These are phyloP conservation scores for Thalassarche chlororhynchos DNA, from an alignment of 2,113 vertebrate species.

Conservation along the genomic window DNA sequence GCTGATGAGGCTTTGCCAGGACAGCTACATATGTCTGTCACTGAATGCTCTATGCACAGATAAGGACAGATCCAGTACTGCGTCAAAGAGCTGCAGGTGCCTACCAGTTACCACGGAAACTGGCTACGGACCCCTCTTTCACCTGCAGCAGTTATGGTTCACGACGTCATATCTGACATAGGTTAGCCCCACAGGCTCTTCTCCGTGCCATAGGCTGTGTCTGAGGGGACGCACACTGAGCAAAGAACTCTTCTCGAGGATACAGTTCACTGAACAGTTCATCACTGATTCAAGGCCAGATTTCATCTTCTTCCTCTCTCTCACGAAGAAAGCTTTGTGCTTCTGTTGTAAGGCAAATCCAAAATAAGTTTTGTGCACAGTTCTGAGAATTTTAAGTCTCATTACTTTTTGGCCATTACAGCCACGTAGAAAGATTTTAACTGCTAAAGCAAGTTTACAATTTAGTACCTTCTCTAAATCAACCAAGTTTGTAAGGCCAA, in stretches of 20 bases:
- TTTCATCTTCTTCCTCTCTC: not conserved
- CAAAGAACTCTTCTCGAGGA: not conserved
- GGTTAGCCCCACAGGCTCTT: not conserved
- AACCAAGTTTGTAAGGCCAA: not conserved
- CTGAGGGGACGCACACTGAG: not conserved
- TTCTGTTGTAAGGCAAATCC: not conserved
- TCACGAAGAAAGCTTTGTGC: not conserved
- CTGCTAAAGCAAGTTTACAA: not conserved
- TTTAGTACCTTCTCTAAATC: not conserved
- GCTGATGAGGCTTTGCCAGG: not conserved
- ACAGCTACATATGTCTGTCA: not conserved
- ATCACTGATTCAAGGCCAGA: not conserved
- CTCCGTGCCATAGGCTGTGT: not conserved
- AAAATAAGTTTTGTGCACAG: not conserved
- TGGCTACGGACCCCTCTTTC: not conserved
- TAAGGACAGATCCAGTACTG: not conserved
- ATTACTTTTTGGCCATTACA: not conserved
- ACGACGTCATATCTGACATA: not conserved
- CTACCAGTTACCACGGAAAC: not conserved
- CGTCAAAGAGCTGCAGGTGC: conserved; percentile 18
- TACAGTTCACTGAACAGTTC: not conserved
- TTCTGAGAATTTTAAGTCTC: not conserved
- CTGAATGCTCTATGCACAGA: not conserved
- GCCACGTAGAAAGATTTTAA: not conserved
- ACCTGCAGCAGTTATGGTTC: not conserved